A percentile compares a stretch with the other conserved stretches of the same genome.
Evolutionary conservation across 2,888 invertebrate species (phyloP).

Genomic region (Slavum lentiscoides): DNA sequence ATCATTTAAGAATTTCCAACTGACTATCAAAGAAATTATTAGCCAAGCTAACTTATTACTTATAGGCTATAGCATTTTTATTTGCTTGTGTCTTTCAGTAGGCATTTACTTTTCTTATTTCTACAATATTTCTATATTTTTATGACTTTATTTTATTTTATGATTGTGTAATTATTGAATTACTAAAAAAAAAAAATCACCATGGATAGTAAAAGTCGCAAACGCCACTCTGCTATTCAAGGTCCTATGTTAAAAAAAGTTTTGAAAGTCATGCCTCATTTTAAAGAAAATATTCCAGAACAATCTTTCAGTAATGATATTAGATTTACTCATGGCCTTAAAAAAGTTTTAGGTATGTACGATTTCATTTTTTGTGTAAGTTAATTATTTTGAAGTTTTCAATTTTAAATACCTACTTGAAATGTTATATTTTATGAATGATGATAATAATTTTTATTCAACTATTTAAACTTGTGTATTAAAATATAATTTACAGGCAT

Average conservation of each 20-base stretch:
- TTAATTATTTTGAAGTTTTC: not conserved
- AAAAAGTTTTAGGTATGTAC: constrained; percentile 41
- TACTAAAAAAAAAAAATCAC: constrained; percentile 14
- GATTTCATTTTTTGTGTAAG: not conserved
- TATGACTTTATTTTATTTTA: constrained; percentile 28
- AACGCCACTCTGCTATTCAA: constrained; percentile 36
- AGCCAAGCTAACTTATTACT: not conserved
- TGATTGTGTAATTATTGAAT: constrained; percentile 11
- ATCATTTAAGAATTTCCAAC: constrained; percentile 19
- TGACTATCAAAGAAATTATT: constrained; percentile 20
- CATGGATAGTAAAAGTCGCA: constrained; percentile 42
- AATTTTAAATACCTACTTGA: not conserved
- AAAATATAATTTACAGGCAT: constrained; percentile 27
- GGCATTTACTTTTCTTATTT: not conserved
- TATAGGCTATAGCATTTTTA: constrained; percentile 21
- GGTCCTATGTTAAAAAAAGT: constrained; percentile 44
- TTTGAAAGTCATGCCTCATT: constrained; percentile 36
- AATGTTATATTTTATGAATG: not conserved
- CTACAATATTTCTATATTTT: not conserved
- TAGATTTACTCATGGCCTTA: constrained; percentile 17
- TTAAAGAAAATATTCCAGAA: constrained; percentile 49
- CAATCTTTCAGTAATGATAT: constrained; percentile 20
- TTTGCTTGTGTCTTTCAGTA: not conserved
- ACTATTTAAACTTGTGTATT: not conserved
- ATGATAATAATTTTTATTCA: not conserved